phyloP scores from a whole-genome alignment of 2,113 vertebrate genomes.

The Chaetops frenatus region DNA sequence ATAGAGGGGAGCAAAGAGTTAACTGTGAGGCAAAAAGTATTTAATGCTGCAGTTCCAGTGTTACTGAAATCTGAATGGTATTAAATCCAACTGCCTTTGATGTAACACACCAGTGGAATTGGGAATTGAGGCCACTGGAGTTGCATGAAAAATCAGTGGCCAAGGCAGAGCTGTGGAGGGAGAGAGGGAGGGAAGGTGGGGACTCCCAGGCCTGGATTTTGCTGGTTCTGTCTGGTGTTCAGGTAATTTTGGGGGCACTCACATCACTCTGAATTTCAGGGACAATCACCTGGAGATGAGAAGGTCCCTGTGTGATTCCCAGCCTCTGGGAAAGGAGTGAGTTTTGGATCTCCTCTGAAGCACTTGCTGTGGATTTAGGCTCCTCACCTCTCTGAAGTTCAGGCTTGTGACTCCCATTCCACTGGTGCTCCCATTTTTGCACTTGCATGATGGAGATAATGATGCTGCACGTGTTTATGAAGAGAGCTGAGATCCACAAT shows the following conservation, averaged over 20 bases:
- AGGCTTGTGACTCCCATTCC: background rate
- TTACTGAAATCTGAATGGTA: background rate
- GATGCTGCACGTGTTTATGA: background rate
- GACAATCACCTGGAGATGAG: background rate
- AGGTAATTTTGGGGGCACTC: background rate
- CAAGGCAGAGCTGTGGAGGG: fast-evolving
- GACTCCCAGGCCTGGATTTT: background rate
- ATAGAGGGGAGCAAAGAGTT: background rate
- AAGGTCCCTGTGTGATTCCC: background rate
- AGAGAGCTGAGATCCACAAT: background rate
- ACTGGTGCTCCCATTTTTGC: background rate
- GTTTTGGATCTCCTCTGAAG: background rate
- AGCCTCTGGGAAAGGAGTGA: background rate
- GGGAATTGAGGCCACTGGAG: background rate
- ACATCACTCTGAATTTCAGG: fast-evolving
- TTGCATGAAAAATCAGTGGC: background rate
- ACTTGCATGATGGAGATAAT: background rate
- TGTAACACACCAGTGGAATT: background rate
- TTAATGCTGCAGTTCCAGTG: background rate
- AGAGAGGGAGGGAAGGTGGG: background rate
- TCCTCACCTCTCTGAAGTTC: background rate
- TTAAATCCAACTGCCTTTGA: background rate
- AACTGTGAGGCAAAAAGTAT: background rate
- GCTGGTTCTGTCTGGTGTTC: fast-evolving
- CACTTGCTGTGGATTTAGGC: background rate